Conservation (phyloP, 2,797 vertebrate species). For the Eutrigla gurnardus region DNA sequence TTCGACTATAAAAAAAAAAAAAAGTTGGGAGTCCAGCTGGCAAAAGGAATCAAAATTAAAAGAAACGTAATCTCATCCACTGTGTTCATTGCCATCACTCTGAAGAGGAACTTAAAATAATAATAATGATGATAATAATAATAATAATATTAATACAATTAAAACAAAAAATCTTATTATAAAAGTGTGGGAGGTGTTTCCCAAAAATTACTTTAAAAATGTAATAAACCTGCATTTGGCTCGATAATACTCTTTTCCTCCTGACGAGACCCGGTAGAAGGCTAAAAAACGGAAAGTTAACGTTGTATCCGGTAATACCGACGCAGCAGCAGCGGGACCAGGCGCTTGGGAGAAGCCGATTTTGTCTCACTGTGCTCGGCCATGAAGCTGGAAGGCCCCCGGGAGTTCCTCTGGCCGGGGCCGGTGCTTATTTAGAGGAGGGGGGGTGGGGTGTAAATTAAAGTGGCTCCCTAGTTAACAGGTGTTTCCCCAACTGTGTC, state of each 20-base stretch:
- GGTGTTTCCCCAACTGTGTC: conserved; percentile 81
- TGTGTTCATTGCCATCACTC: not conserved
- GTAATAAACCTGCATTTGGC: not conserved
- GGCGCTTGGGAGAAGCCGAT: conserved; percentile 36
- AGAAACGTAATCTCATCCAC: not conserved
- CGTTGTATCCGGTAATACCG: not conserved
- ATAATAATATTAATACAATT: no score
- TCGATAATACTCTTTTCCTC: not conserved
- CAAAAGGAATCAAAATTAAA: not conserved
- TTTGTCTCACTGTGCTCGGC: conserved; percentile 58
- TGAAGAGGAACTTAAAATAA: not conserved
- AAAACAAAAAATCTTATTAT: not conserved
- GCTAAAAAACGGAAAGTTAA: conserved; percentile 16
- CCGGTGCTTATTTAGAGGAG: conserved; percentile 62
- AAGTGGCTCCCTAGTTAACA: conserved; percentile 81
- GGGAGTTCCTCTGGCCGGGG: conserved; percentile 63
- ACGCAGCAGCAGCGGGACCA: conserved; percentile 34
- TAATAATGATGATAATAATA: no score
- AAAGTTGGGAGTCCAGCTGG: not conserved
- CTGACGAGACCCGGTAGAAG: not conserved
- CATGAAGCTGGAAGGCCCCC: conserved; percentile 55
- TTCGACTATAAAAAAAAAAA: not conserved
- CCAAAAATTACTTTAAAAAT: not conserved
- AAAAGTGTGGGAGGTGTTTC: not conserved
- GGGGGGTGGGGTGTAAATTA: conserved; percentile 76